phyloP scores from a whole-genome alignment of 2,113 vertebrate species.

The Pycnonotus jocosus region DNA sequence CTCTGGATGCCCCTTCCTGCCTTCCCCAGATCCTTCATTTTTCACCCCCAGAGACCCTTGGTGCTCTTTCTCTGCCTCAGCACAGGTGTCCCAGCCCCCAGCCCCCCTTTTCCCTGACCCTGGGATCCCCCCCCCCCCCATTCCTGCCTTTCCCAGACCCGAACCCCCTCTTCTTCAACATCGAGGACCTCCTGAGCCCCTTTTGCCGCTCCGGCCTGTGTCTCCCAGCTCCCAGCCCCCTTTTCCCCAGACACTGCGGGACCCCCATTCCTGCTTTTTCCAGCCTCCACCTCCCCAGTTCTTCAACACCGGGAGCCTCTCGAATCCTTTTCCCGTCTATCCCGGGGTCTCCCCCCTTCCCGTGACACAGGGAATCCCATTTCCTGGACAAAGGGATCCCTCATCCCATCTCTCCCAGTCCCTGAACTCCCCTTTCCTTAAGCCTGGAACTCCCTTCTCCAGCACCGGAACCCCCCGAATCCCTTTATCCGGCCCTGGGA shows the following conservation, averaged over 20 bases:
- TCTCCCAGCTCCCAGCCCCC: background rate
- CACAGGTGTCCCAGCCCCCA: background rate
- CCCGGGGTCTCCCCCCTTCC: no score
- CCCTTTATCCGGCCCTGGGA: no score
- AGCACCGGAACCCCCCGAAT: background rate
- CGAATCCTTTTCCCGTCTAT: background rate
- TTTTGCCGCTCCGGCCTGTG: rapidly evolving
- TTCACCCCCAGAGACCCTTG: rapidly evolving
- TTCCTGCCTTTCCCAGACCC: background rate
- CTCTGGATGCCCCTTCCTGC: background rate
- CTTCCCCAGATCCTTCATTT: rapidly evolving
- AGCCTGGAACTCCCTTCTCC: background rate
- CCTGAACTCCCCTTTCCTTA: background rate
- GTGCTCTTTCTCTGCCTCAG: background rate
- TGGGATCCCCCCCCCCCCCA: no score
- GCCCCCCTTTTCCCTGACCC: rapidly evolving
- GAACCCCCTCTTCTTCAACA: rapidly evolving
- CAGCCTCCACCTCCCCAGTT: background rate
- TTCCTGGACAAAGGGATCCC: rapidly evolving
- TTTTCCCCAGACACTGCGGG: rapidly evolving
- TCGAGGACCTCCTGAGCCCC: background rate
- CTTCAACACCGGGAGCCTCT: background rate
- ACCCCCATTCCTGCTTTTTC: background rate
- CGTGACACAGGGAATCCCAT: rapidly evolving
- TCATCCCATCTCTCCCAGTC: background rate